Base-by-base conservation (phyloP, 1,140 invertebrate species). In the Brachionus rubens region DNA sequence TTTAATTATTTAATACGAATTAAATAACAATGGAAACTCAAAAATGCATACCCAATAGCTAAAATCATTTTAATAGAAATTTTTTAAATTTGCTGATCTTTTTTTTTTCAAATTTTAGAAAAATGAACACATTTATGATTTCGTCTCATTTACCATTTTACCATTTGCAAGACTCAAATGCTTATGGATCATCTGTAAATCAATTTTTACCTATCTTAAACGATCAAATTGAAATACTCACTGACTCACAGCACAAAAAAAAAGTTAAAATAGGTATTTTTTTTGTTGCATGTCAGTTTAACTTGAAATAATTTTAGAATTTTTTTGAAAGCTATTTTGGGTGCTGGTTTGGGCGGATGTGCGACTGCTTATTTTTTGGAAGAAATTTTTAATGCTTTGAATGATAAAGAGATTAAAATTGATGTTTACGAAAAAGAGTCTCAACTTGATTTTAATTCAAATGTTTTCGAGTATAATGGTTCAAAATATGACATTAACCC, bases 401-500 rank as follows among this genome's bases (percentile, higher is more conserved):
- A 54, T 36, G 28, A 72, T 7, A 72, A 50, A 43, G 36, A 41
- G 43, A 21, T 65, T 7, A 43, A 65, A 14, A 65, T 65, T 30
- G 36, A 65, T 43, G 24, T 65, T 65, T 65, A 65, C 24, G 59
- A 65, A 46, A 65, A 65, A 65, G 59, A 65, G 24, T 43, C 16
- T 43, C 19, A 43, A 65, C 24, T 65, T 3, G 59, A 36, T 7
- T 24, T 43, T 3, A 43, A 19, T 43, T 6, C 59, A 12, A 43
- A 30, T 33, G 6, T 1, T 43, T 65, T 65, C n/a, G 21, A 41
- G n/a, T 28, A 65, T 36, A 43, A 65, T 26, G 24, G 16, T 10
- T 12, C 24, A 19, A 43, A 19, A 43, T 65, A 65, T 65, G 59
- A 65, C 2, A 12, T 65, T 3, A 65, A 65, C 24, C 40, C 40